Evolutionary conservation across 2,888 invertebrate genomes (phyloP).

Genomic region (Trissolcus japonicus): DNA sequence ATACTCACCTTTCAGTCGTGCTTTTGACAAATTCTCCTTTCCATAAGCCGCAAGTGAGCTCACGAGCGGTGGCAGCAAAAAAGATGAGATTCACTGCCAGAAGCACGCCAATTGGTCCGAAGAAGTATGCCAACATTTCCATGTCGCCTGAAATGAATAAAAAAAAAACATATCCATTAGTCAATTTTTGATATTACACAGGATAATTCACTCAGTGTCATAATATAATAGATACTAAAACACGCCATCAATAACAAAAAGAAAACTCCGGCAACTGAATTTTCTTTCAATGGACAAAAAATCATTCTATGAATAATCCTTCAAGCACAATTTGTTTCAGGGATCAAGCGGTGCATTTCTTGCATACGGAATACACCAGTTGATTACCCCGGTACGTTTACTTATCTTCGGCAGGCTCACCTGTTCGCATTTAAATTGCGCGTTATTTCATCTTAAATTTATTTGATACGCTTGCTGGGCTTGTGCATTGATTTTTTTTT

Average conservation of each 20-base stretch:
- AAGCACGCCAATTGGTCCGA: constrained; percentile 88
- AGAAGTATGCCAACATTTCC: constrained; percentile 90
- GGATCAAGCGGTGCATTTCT: constrained; percentile 40
- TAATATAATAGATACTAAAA: background rate
- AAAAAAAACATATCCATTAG: constrained; percentile 4
- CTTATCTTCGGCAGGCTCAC: constrained; percentile 60
- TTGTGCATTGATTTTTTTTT: too few relatives aligned
- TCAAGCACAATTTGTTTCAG: constrained; percentile 48
- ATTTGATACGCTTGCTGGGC: constrained; percentile 5
- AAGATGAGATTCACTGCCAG: constrained; percentile 87
- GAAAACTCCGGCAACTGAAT: background rate
- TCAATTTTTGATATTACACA: background rate
- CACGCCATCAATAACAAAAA: constrained; percentile 39
- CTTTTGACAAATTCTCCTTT: constrained; percentile 92
- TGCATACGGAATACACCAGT: constrained; percentile 55
- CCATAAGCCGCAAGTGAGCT: constrained; percentile 92
- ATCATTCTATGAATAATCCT: constrained; percentile 11
- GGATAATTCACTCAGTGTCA: background rate
- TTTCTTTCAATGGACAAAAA: too few relatives aligned
- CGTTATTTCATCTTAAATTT: constrained; percentile 40
- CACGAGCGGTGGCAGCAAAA: constrained; percentile 88
- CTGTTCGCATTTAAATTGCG: constrained; percentile 53
- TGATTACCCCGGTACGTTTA: constrained; percentile 60
- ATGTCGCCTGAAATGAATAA: constrained; percentile 79
- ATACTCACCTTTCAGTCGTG: constrained; percentile 82